Evolutionary conservation across 2,797 vertebrate species (phyloP), one percentile per base, ranked within the genome.

Genomic region (Sitta carolinensis): DNA sequence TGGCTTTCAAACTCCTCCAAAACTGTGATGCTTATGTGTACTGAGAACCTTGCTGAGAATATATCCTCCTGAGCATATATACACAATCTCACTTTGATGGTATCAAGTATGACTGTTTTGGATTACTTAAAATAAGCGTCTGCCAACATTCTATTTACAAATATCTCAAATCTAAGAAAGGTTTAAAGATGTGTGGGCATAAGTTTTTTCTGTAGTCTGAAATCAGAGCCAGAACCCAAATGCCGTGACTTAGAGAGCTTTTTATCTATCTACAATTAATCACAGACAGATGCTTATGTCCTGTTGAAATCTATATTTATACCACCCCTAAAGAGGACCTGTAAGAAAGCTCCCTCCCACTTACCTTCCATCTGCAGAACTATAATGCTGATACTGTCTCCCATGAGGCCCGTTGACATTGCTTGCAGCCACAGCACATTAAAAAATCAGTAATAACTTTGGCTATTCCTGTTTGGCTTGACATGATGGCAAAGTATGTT

Each of bases 341-440:
- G 42, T 68, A 80, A 87, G 78, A 89, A 89, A 70, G 27, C 50
- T 93, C 38, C 68, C 61, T 87, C 72, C 64, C 47, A 70, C 59
- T 76, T 90, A 54, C 50, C 42, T 96, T 91, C 81, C 78, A 84
- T 89, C 84, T 95, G 89, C 52, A 93, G 61, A 92, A 70, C 67
- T 34, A n/a, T 90, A 67, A 91, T 40, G 42, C 1, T 3, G 27
- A 63, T 70, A 67, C 6, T 63, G 25, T 67, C 30, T 90, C 64
- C 34, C 10, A 1, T 19, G 42, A 74, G 64, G 67, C 34, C 47
- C 1, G 0, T 16, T 77, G 52, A 92, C 72, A 77, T 70, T 90
- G 63, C 14, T 85, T 89, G 38, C 50, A 93, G 72, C 38, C 52
- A 77, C 3, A 3, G 19, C 7, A 57, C 20, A 68, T 57, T 67